A percentile compares a stretch with the other conserved stretches of the same genome.
Conservation (phyloP, 2,113 vertebrate species). For the Neogale vison region DNA sequence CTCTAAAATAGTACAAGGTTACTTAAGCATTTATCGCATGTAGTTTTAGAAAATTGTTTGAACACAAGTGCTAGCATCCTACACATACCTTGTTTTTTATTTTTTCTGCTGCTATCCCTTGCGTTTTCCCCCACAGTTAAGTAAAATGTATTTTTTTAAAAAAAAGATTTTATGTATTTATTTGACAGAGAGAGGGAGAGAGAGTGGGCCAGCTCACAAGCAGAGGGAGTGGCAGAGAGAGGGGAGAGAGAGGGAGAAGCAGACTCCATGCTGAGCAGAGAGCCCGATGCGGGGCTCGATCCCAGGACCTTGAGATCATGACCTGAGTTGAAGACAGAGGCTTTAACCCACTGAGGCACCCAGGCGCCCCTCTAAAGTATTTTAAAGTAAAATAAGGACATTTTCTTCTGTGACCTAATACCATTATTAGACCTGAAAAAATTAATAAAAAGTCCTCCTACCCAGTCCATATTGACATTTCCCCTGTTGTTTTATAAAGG, state of each 20-base stretch:
- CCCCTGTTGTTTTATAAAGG: not conserved
- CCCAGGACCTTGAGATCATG: no score
- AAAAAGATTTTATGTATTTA: no score
- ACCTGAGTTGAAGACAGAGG: no score
- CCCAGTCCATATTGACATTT: not conserved
- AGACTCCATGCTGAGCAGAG: no score
- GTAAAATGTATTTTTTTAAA: not conserved
- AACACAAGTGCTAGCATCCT: not conserved
- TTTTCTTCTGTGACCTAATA: not conserved
- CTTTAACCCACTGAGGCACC: no score
- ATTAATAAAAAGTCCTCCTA: not conserved
- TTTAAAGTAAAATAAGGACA: not conserved
- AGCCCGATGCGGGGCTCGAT: no score
- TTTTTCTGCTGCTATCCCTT: not conserved
- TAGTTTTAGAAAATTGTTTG: not conserved
- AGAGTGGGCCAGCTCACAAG: no score
- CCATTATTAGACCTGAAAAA: not conserved
- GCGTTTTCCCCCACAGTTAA: not conserved
- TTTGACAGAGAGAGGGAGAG: no score
- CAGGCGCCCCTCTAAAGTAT: not conserved
- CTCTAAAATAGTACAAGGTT: not conserved
- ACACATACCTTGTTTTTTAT: not conserved
- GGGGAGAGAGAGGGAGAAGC: no score
- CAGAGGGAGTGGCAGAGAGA: no score
- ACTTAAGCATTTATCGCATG: not conserved